A percentile compares a stretch with the other conserved stretches of the same genome.
Conservation (phyloP, 2,113 vertebrate genomes). For the Nothocercus nigrocapillus region DNA sequence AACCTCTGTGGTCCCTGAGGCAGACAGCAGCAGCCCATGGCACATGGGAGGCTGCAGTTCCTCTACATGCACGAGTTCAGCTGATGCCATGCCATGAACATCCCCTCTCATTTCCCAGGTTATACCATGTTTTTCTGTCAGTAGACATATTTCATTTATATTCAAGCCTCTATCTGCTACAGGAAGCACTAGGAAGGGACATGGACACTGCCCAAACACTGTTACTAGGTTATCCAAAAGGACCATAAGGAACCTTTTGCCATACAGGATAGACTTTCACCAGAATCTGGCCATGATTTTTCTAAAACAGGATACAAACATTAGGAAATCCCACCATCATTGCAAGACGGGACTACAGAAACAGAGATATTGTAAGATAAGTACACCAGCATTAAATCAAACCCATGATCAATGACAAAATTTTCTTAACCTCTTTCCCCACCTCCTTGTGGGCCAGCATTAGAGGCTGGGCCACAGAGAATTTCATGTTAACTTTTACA, state of each 20-base stretch:
- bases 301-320: neutral
- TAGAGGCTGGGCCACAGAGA: neutral
- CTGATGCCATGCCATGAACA: neutral
- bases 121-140: neutral
- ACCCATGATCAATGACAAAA: neutral
- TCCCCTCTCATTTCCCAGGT: neutral
- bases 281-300: neutral
- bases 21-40: neutral
- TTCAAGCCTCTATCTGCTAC: neutral
- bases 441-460: neutral
- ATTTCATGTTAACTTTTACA: neutral
- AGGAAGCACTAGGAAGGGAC: neutral
- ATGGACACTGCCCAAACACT: neutral
- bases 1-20: rapidly evolving
- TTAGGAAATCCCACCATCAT: neutral
- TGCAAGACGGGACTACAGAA: neutral
- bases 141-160: neutral
- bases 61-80: neutral
- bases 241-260: neutral
- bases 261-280: rapidly evolving
- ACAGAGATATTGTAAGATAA: neutral
- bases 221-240: neutral
- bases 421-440: neutral
- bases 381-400: neutral
- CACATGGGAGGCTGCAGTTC: neutral